A percentile compares a stretch with the other conserved stretches of the same genome.
These are phyloP conservation scores for Halichondria panicea DNA, from an alignment of 37 sponge, comb jelly and placozoan species.

Conservation along the genomic window DNA sequence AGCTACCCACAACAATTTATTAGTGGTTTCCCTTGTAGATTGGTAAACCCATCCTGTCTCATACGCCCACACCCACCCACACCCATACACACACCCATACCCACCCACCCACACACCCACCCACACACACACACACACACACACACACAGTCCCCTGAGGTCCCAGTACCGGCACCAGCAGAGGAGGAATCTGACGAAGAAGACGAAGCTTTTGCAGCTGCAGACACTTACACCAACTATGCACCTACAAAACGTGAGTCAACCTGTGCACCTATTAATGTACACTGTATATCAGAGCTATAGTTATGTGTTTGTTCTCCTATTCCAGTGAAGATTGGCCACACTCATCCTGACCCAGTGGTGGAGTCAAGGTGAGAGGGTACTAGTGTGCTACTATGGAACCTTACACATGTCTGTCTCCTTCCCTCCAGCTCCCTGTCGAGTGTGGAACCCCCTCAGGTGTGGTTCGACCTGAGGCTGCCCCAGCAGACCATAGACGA, in stretches of 20 bases:
- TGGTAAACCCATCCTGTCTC: too few species aligned
- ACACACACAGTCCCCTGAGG: too few species aligned
- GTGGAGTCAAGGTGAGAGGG: constrained; percentile 82
- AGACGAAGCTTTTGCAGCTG: constrained; percentile 60
- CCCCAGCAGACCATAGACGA: constrained; percentile 62
- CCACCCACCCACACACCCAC: too few species aligned
- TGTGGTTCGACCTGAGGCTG: constrained; percentile 86
- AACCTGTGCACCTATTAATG: neutral
- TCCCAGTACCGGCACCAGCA: constrained; percentile 1
- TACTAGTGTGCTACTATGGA: too few species aligned
- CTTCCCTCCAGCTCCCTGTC: constrained; percentile 75
- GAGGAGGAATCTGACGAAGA: constrained; percentile 68
- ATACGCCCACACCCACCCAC: too few species aligned
- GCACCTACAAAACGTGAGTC: constrained; percentile 79
- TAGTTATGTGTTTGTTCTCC: neutral
- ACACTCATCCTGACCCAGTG: constrained; percentile 82
- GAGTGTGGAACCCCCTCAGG: constrained; percentile 88
- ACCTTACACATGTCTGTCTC: too few species aligned
- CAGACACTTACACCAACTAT: constrained; percentile 82
- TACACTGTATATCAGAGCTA: neutral
- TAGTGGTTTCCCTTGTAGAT: too few species aligned
- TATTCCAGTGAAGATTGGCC: constrained; percentile 71
- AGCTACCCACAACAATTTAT: too few species aligned
- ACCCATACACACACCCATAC: too few species aligned
- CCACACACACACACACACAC: too few species aligned